Evolutionary conservation across 1,140 invertebrate species (phyloP).

Genomic region (Caenorhabditis remanei): DNA sequence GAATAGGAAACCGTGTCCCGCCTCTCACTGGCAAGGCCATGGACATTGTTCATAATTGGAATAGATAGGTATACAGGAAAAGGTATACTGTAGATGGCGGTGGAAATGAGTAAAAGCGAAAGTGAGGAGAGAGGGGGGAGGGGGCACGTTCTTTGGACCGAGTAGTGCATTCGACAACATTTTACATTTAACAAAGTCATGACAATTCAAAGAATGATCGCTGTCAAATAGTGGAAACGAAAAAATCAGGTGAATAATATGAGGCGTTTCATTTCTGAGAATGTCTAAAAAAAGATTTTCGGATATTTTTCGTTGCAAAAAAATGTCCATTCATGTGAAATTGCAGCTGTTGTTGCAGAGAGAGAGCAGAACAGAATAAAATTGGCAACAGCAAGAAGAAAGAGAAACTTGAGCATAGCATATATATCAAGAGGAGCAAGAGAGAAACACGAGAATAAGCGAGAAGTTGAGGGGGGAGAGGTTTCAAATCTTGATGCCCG

Average conservation of each 20-base stretch:
- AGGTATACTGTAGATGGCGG: background rate
- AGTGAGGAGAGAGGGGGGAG: background rate
- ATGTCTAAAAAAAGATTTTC: background rate
- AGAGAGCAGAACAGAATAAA: background rate
- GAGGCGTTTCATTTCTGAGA: background rate
- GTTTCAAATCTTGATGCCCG: conserved; percentile 46
- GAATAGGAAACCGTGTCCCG: background rate
- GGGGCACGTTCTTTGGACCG: conserved; percentile 12
- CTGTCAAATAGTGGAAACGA: background rate
- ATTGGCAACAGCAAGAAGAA: background rate
- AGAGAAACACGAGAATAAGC: conserved; percentile 7
- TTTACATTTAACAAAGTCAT: background rate
- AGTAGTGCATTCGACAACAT: background rate
- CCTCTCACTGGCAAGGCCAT: conserved; percentile 23
- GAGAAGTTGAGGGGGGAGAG: conserved; percentile 11
- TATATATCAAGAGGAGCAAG: conserved; percentile 20
- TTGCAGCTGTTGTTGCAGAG: background rate
- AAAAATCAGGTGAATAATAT: background rate
- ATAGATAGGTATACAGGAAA: background rate
- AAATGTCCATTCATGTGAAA: background rate
- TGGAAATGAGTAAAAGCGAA: background rate
- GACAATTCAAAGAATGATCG: conserved; percentile 19
- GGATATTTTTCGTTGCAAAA: background rate
- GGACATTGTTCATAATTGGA: conserved; percentile 49
- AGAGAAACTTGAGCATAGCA: conserved; percentile 22